phyloP scores from a whole-genome alignment of 2,888 invertebrate genomes.

The Acrobasis suavella region DNA sequence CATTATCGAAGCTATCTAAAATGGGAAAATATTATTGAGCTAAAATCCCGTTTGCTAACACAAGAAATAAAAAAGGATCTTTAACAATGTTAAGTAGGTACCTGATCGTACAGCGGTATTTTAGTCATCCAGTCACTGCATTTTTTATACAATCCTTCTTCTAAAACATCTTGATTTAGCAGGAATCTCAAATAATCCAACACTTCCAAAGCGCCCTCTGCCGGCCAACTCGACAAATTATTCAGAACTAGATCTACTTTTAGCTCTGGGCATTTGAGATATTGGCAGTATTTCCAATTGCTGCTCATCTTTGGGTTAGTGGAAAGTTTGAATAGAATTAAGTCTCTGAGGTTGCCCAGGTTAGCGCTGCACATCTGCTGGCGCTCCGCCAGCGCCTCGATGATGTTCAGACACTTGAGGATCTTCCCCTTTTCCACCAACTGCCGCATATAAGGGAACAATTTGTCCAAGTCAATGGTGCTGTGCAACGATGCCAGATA shows the following conservation, averaged over 20 bases:
- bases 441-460: slow-evolving; percentile 77
- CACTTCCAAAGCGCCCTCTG: slow-evolving; percentile 78
- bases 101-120: slow-evolving; percentile 85
- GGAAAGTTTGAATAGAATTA: slow-evolving; percentile 82
- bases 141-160: slow-evolving; percentile 66
- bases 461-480: slow-evolving; percentile 73
- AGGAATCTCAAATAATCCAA: slow-evolving; percentile 76
- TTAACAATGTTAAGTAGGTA: slow-evolving; percentile 35
- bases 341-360: slow-evolving; percentile 81
- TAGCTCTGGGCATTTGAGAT: slow-evolving; percentile 74
- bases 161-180: slow-evolving; percentile 61
- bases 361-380: slow-evolving; percentile 76
- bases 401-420: slow-evolving; percentile 74
- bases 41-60: not conserved
- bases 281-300: slow-evolving; percentile 78
- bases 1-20: slow-evolving; percentile 81
- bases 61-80: not conserved
- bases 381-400: slow-evolving; percentile 83
- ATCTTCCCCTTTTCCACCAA: slow-evolving; percentile 71
- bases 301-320: slow-evolving; percentile 71
- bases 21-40: slow-evolving; percentile 26
- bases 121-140: slow-evolving; percentile 83
- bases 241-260: slow-evolving; percentile 78
- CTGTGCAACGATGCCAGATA: slow-evolving; percentile 83
- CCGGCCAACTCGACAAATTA: slow-evolving; percentile 81